A percentile compares a stretch with the other conserved stretches of the same genome.
These are phyloP conservation scores for Heliocidaris erythrogramma DNA, from an alignment of 35 echinoderm and acorn worm genomes.

Conservation along the genomic window DNA sequence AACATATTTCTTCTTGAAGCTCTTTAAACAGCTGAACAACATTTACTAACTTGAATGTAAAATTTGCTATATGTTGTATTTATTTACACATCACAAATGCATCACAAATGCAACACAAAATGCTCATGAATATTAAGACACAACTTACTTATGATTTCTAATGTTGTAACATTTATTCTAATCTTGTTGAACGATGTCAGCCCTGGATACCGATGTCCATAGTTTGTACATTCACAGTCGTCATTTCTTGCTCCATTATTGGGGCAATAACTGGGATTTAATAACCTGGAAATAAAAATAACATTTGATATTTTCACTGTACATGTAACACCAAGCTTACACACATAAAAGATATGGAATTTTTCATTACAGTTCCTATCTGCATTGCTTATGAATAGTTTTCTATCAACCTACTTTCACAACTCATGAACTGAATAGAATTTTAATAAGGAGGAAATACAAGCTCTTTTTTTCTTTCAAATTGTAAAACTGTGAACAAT, in stretches of 20 bases:
- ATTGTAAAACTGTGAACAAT: too few relatives aligned
- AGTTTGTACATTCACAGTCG: conserved; percentile 75
- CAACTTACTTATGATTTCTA: conserved; percentile 90
- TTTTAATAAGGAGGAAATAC: too few relatives aligned
- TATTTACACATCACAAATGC: too few relatives aligned
- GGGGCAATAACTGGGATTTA: conserved; percentile 73
- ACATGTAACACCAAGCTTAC: neutral
- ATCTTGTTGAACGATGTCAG: conserved; percentile 87
- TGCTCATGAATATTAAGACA: neutral
- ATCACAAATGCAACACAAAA: too few relatives aligned
- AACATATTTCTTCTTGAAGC: neutral
- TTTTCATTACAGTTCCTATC: neutral
- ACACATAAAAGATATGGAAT: neutral
- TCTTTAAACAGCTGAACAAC: neutral
- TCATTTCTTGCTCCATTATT: conserved; percentile 83
- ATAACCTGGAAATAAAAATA: conserved; percentile 59
- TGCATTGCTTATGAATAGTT: neutral
- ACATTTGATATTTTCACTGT: neutral
- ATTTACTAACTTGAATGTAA: neutral
- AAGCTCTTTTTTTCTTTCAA: too few relatives aligned
- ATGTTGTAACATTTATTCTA: conserved; percentile 72
- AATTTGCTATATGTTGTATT: neutral
- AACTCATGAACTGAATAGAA: too few relatives aligned
- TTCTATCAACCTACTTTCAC: too few relatives aligned
- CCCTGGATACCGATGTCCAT: conserved; percentile 79